Percentiles rank a stretch among this genome's conserved stretches.
Conservation (phyloP, 1,140 invertebrate species). For the Pollicipes pollicipes region DNA sequence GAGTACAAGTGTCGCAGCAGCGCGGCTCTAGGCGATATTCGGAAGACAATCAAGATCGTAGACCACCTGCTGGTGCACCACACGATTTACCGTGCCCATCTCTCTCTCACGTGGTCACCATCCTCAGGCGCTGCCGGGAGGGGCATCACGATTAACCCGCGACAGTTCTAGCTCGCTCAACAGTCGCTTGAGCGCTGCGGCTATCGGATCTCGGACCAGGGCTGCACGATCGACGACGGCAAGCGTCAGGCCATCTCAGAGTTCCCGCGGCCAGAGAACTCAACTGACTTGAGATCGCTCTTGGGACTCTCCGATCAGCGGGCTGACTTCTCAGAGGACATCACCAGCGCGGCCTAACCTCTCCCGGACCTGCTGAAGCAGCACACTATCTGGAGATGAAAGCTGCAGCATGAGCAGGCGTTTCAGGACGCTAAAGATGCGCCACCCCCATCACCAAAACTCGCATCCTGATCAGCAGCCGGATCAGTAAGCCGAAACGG, state of each 20-base stretch:
- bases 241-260: neutral
- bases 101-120: slow-evolving; percentile 9
- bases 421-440: slow-evolving; percentile 15
- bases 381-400: slow-evolving; percentile 11
- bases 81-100: slow-evolving; percentile 10
- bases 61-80: slow-evolving; percentile 16
- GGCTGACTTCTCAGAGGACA: slow-evolving; percentile 10
- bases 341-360: slow-evolving; percentile 16
- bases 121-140: slow-evolving; percentile 5
- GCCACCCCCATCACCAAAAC: too few species aligned
- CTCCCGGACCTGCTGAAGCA: slow-evolving; percentile 14
- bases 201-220: slow-evolving; percentile 2
- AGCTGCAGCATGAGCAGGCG: slow-evolving; percentile 13
- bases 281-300: slow-evolving; percentile 16
- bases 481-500: too few species aligned
- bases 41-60: slow-evolving; percentile 16
- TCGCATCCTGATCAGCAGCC: too few species aligned
- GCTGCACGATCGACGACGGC: slow-evolving; percentile 8
- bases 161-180: slow-evolving; percentile 10
- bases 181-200: slow-evolving; percentile 9
- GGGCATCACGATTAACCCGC: slow-evolving; percentile 11
- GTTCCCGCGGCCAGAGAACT: slow-evolving; percentile 13
- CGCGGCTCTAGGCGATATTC: slow-evolving; percentile 11
- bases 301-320: slow-evolving; percentile 13
- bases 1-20: too few species aligned